Evolutionary conservation across 64 coral and sea anemone genomes (phyloP), one percentile per base, ranked within the genome.

Genomic region (Pocillopora damicornis): DNA sequence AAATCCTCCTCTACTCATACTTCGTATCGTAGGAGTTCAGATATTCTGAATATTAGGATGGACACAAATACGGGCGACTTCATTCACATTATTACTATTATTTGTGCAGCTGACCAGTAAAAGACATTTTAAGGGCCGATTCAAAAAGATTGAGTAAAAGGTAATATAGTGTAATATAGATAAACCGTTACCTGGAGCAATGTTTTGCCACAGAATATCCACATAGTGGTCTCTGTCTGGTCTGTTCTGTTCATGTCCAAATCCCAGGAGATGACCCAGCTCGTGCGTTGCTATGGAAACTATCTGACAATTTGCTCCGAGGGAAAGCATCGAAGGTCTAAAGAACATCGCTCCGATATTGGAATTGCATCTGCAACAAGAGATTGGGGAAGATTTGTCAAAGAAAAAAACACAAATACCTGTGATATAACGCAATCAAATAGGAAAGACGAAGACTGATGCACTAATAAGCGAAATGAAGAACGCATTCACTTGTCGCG

Each of bases 181-280:
- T 12, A 5, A 25, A 38, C 6, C 9, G 60, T 34, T 80, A 84
- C 81, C 63, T 84, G 63, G 35, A 56, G 18, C 30, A 37, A 84
- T 13, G 64, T 84, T 84, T 57, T 84, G 63, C 81, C 81, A 84
- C 64, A 71, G 25, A 3, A 84, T 84, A 5, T 84, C 63, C 3
- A 84, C 42, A 18, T 84, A 84, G 18, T 84, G 35, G 71, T 84
- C 81, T 71, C 81, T 84, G 37, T 84, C 81, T 57, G 81, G 81
- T 56, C 81, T 84, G 62, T 51, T 69, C 18, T 84, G 81, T 22
- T 84, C 81, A 37, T 84, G 81, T 22, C 36, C 81, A 71, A 84
- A 69, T 11, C 81, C 81, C 63, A 84, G 81, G 14, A 84, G 63
- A 64, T 84, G 81, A 14, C 63, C 81, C 1, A 84, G 81, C 63